A percentile compares a stretch with the other conserved stretches of the same genome.
Conservation (phyloP, 1,140 invertebrate genomes). For the Scaptomyza montana region DNA sequence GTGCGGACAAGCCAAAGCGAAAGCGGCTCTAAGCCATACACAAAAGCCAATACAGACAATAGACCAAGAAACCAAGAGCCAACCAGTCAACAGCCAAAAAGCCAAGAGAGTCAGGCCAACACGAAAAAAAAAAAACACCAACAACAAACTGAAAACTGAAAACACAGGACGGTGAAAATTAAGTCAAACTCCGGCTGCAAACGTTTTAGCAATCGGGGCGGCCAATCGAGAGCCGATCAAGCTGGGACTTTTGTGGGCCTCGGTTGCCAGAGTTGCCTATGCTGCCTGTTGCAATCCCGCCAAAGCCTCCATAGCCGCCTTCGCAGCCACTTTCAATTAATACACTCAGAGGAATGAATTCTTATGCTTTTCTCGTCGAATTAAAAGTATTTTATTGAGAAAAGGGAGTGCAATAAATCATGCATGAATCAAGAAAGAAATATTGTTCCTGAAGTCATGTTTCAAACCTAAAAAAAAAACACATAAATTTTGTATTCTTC, state of each 20-base stretch:
- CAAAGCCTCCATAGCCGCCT: too few relatives aligned
- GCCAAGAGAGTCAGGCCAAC: slow-evolving; percentile 7
- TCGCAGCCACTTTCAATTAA: slow-evolving; percentile 36
- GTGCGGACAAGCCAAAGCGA: slow-evolving; percentile 45
- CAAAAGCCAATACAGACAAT: slow-evolving; percentile 46
- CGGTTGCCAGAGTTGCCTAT: slow-evolving; percentile 12
- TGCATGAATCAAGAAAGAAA: too few relatives aligned
- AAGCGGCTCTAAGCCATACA: slow-evolving; percentile 34
- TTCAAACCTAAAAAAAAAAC: too few relatives aligned
- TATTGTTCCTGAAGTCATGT: too few relatives aligned
- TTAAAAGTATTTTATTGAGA: too few relatives aligned
- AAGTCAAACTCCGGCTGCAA: slow-evolving; percentile 75
- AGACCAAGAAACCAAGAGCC: slow-evolving; percentile 31
- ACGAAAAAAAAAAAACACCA: background rate
- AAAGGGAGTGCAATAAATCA: too few relatives aligned
- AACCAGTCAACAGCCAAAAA: slow-evolving; percentile 10
- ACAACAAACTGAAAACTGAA: too few relatives aligned
- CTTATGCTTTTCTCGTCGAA: background rate
- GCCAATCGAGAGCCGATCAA: slow-evolving; percentile 57
- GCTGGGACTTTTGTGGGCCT: slow-evolving; percentile 39
- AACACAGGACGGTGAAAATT: slow-evolving; percentile 75
- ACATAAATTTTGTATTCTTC: too few relatives aligned
- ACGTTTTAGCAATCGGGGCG: slow-evolving; percentile 74
- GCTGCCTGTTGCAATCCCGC: slow-evolving; percentile 9
- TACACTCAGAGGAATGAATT: background rate